A percentile compares a stretch with the other conserved stretches of the same genome.
Evolutionary conservation across 2,888 invertebrate species (phyloP).

Genomic region (Strigamia maritima): DNA sequence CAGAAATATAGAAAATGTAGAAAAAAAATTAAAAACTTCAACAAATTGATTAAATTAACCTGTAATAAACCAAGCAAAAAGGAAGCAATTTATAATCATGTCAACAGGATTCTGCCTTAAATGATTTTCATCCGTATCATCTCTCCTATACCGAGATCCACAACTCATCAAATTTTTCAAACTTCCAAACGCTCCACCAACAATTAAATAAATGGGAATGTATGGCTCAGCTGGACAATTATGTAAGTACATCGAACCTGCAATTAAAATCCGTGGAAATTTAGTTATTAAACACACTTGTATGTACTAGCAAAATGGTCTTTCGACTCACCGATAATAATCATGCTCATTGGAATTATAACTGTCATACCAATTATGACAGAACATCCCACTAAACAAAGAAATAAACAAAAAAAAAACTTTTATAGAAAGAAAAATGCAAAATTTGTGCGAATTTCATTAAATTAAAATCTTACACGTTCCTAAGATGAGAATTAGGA

Average conservation of each 20-base stretch:
- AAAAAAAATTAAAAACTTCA: not conserved
- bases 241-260: slow-evolving; percentile 61
- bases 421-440: not conserved
- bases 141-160: slow-evolving; percentile 58
- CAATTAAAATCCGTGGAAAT: not conserved
- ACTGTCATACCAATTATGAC: slow-evolving; percentile 63
- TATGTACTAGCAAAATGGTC: not conserved
- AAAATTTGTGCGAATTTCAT: not conserved
- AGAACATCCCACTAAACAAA: slow-evolving; percentile 63
- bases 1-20: not conserved
- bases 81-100: slow-evolving; percentile 60
- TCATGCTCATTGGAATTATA: slow-evolving; percentile 66
- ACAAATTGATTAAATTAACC: slow-evolving; percentile 52
- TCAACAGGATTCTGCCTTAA: slow-evolving; percentile 55
- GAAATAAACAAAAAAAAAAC: slow-evolving; percentile 35
- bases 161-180: slow-evolving; percentile 63
- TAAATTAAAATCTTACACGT: slow-evolving; percentile 58
- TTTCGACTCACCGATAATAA: slow-evolving; percentile 59
- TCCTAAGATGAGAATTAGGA: slow-evolving; percentile 61
- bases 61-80: slow-evolving; percentile 67
- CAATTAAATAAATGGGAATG: slow-evolving; percentile 67
- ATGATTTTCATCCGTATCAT: slow-evolving; percentile 58
- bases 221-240: slow-evolving; percentile 65
- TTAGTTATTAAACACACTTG: not conserved
- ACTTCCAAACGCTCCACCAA: slow-evolving; percentile 65